Conservation (phyloP, 2,888 invertebrate genomes). For the Tetheella fluctuosa region DNA sequence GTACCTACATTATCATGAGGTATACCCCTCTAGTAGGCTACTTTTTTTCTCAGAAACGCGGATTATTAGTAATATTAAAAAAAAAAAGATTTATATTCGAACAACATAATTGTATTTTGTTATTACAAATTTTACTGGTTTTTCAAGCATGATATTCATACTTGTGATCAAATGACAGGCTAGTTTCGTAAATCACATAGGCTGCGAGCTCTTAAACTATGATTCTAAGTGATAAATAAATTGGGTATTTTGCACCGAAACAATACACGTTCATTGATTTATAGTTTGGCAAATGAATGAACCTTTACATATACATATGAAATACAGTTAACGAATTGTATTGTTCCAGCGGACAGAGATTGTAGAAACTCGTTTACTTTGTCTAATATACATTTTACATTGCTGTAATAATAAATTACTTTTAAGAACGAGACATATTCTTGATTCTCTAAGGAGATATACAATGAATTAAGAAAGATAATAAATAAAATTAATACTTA, state of each 20-base stretch:
- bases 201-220: background rate
- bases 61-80: too few relatives aligned
- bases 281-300: background rate
- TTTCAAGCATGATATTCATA: background rate
- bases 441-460: too few relatives aligned
- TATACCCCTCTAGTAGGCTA: too few relatives aligned
- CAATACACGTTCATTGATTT: background rate
- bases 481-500: too few relatives aligned
- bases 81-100: too few relatives aligned
- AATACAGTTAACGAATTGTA: background rate
- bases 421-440: too few relatives aligned
- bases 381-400: background rate
- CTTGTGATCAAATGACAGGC: background rate
- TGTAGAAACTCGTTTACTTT: background rate
- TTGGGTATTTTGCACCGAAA: slow-evolving; percentile 1
- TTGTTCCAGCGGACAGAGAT: background rate
- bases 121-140: too few relatives aligned
- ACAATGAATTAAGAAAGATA: too few relatives aligned
- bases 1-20: too few relatives aligned
- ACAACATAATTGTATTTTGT: too few relatives aligned
- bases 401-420: too few relatives aligned
- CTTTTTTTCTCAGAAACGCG: too few relatives aligned
- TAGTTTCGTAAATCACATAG: background rate
- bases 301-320: background rate
- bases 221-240: background rate